phyloP scores from a whole-genome alignment of 2,797 vertebrate species.

The Hafferia zeledoni region DNA sequence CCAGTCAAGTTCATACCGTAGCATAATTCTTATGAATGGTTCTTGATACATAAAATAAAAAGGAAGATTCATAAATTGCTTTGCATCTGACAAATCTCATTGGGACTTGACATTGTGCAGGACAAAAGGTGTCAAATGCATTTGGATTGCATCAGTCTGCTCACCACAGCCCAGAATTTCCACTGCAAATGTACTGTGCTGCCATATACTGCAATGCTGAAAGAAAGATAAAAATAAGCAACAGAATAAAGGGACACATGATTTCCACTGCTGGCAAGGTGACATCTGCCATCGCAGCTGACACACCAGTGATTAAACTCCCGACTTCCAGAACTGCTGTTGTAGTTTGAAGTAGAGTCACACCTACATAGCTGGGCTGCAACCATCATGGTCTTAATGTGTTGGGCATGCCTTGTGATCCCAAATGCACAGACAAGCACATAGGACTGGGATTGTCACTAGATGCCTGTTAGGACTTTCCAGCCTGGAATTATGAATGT shows the following conservation, averaged over 20 bases:
- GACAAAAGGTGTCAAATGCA: constrained; percentile 35
- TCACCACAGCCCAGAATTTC: background rate
- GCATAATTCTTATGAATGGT: constrained; percentile 46
- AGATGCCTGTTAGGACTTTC: constrained; percentile 37
- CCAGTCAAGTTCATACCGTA: constrained; percentile 17
- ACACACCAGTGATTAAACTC: constrained; percentile 51
- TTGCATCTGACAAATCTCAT: constrained; percentile 46
- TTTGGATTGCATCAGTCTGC: constrained; percentile 28
- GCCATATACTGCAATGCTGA: constrained; percentile 32
- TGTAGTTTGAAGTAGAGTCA: constrained; percentile 43
- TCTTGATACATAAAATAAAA: constrained; percentile 47
- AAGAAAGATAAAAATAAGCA: constrained; percentile 42
- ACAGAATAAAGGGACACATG: constrained; percentile 53
- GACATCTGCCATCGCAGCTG: constrained; percentile 49
- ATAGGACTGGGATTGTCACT: constrained; percentile 35
- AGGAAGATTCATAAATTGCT: constrained; percentile 61
- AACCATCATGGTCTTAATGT: constrained; percentile 52
- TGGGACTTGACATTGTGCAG: constrained; percentile 43
- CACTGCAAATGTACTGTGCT: background rate
- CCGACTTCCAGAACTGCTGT: constrained; percentile 31
- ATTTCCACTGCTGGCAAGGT: constrained; percentile 55
- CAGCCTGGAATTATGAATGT: background rate
- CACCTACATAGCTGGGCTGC: constrained; percentile 28
- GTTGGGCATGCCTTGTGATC: constrained; percentile 59
- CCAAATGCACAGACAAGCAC: constrained; percentile 12